These are phyloP conservation scores for Sitophilus oryzae DNA, from an alignment of 1,140 invertebrate species.

Conservation along the genomic window DNA sequence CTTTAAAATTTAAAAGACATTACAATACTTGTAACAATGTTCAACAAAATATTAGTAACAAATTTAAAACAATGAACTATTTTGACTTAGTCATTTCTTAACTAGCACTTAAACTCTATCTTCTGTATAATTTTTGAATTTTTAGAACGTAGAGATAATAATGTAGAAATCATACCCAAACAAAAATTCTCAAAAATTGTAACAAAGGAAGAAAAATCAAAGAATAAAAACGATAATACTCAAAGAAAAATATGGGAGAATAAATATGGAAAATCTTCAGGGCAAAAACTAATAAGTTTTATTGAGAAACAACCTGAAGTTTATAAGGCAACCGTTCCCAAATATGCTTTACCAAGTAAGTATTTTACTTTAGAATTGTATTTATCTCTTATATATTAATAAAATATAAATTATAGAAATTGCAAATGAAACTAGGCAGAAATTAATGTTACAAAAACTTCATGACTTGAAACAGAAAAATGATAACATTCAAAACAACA, in stretches of 20 bases:
- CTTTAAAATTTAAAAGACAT: too few species aligned
- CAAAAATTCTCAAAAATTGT: not conserved
- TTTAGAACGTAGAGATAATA: not conserved
- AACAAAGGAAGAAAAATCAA: not conserved
- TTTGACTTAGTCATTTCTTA: too few species aligned
- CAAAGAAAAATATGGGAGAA: slow-evolving; percentile 27
- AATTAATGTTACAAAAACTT: slow-evolving; percentile 26
- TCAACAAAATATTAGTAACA: too few species aligned
- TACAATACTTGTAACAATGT: too few species aligned
- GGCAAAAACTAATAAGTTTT: slow-evolving; percentile 23
- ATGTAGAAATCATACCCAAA: not conserved
- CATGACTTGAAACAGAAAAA: slow-evolving; percentile 25
- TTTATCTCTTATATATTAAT: too few species aligned
- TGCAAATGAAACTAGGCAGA: slow-evolving; percentile 2
- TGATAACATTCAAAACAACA: slow-evolving; percentile 29
- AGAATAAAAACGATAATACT: too few species aligned
- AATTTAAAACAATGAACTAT: too few species aligned
- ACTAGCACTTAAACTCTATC: too few species aligned
- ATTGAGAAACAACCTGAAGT: slow-evolving; percentile 19
- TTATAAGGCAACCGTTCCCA: slow-evolving; percentile 11
- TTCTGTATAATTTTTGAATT: not conserved
- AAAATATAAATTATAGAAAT: too few species aligned
- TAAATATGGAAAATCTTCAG: slow-evolving; percentile 27
- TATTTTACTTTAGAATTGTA: too few species aligned
- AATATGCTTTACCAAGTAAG: slow-evolving; percentile 19